Evolutionary conservation across 1,140 invertebrate genomes (phyloP), one percentile per base, ranked within the genome.

Genomic region (Halyomorpha halys): DNA sequence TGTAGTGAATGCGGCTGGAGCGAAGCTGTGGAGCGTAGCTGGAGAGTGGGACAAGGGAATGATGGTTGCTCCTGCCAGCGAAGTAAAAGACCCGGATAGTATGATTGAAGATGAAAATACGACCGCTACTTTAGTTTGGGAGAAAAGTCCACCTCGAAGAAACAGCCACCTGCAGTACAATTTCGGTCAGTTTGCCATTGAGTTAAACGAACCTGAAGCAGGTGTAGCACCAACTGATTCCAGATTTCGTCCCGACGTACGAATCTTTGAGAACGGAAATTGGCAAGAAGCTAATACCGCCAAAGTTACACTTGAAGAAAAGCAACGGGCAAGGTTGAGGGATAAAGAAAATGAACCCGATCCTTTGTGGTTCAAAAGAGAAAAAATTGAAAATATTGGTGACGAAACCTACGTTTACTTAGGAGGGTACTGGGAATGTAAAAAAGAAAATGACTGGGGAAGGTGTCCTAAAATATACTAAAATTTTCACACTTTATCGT

Each of bases 201-300:
- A 98, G 77, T 77, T 99, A 59, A 99, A 99, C 75, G 96, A 99
- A 76, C 79, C 81, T 13, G 96, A 99, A 78, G 84, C 89, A 3
- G 87, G 83, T 47, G 84, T 98, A 27, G 93, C 94, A 34, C 95
- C 96, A 16, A 98, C 96, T 0, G 97, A 99, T 80, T 89, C 87
- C 18, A 82, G 97, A 16, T 74, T 81, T 21, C 82, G 96, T 65
- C 94, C 94, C 44, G 96, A 98, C 82, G 94, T 98, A 77, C 83
- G 94, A 44, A 81, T 97, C 47, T 98, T 99, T 95, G 97, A 99
- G 76, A 82, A 94, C 61, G 94, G 93, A 11, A 72, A 79, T n/a
- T 99, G 95, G 94, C 94, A 98, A 70, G 92, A 94, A 70, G 95
- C 96, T 30, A 99, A 98, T 77, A 75, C 81, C 15, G 86, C 91